A percentile compares a stretch with the other conserved stretches of the same genome.
Conservation (phyloP, 2,888 invertebrate species). For the Muschampia plurimacula region DNA sequence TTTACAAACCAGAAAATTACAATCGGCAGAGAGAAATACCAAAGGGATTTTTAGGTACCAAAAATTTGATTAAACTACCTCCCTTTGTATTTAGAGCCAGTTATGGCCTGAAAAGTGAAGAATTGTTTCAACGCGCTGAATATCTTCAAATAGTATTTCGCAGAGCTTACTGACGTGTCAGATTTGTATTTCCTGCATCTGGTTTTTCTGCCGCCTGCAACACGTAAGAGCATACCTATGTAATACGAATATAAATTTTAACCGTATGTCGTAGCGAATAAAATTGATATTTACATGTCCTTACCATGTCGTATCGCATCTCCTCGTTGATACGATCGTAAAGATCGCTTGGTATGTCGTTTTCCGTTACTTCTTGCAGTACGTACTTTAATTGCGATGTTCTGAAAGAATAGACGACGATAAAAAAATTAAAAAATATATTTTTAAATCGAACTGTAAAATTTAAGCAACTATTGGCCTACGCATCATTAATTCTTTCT, state of each 20-base stretch:
- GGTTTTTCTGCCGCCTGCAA: slow-evolving; percentile 79
- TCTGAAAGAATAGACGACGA: slow-evolving; percentile 68
- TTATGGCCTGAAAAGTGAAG: slow-evolving; percentile 81
- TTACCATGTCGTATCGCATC: slow-evolving; percentile 95
- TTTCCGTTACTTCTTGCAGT: slow-evolving; percentile 94
- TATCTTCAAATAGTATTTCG: slow-evolving; percentile 79
- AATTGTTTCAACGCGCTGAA: slow-evolving; percentile 82
- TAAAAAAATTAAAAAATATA: background rate
- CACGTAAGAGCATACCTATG: slow-evolving; percentile 45
- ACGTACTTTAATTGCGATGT: slow-evolving; percentile 94
- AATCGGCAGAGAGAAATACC: slow-evolving; percentile 47
- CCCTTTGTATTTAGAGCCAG: slow-evolving; percentile 80
- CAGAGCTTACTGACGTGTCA: slow-evolving; percentile 74
- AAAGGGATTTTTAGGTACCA: slow-evolving; percentile 17
- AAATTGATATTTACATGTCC: slow-evolving; percentile 83
- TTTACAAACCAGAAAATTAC: slow-evolving; percentile 50
- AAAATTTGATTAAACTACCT: slow-evolving; percentile 55
- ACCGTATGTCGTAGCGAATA: slow-evolving; percentile 41
- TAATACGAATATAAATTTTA: slow-evolving; percentile 52
- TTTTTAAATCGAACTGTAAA: background rate
- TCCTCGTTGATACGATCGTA: slow-evolving; percentile 96
- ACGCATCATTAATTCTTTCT: background rate
- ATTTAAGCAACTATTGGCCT: background rate
- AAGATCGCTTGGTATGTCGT: slow-evolving; percentile 96
- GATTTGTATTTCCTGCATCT: slow-evolving; percentile 54